A percentile compares a stretch with the other conserved stretches of the same genome.
phyloP scores from a whole-genome alignment of 2,888 invertebrate genomes.

The Athalia circularis region DNA sequence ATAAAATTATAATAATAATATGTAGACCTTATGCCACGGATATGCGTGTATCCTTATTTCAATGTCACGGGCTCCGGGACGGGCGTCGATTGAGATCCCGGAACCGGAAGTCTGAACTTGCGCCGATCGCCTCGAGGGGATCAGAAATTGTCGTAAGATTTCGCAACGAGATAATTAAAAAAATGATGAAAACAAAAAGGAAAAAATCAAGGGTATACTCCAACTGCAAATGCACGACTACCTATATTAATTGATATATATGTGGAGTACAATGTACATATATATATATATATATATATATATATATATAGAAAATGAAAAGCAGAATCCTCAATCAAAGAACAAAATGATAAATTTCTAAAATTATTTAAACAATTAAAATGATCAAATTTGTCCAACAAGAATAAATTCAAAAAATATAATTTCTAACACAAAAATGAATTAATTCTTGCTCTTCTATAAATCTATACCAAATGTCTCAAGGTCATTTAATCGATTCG shows the following conservation, averaged over 20 bases:
- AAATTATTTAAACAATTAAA: no score
- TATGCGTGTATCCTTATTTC: not conserved
- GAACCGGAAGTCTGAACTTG: constrained; percentile 14
- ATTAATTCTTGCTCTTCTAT: not conserved
- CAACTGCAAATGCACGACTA: no score
- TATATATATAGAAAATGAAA: no score
- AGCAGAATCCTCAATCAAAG: no score
- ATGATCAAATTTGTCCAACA: no score
- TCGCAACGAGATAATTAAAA: not conserved
- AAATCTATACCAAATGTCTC: constrained; percentile 13
- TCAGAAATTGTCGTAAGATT: not conserved
- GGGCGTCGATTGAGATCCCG: constrained; percentile 5
- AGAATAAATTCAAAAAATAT: not conserved
- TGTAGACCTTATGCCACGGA: not conserved
- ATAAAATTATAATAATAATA: constrained; percentile 5
- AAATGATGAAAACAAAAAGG: no score
- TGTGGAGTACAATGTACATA: no score
- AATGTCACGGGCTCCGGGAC: constrained; percentile 31
- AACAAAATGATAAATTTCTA: no score
- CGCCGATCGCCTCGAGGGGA: not conserved
- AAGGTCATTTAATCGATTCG: constrained; percentile 34
- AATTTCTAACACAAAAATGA: not conserved
- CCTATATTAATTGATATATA: no score
- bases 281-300: no score
- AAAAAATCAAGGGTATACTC: no score